A percentile compares a stretch with the other conserved stretches of the same genome.
These are phyloP conservation scores for Anguilla marmorata DNA, from an alignment of 2,797 vertebrate genomes.

Conservation along the genomic window DNA sequence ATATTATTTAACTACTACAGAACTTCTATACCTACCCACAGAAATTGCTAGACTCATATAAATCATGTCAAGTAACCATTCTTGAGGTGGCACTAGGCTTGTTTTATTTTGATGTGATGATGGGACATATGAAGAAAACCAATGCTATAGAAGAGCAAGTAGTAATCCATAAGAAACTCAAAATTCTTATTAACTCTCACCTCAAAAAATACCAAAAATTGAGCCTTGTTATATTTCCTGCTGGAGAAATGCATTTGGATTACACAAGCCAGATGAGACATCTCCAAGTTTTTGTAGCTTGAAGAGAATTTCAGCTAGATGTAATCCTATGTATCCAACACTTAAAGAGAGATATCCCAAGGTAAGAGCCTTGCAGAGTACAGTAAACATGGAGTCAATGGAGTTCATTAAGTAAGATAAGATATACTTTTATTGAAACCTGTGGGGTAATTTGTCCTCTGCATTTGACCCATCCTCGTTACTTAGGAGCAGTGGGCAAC, in stretches of 20 bases:
- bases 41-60: neutral
- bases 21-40: neutral
- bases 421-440: too few species aligned
- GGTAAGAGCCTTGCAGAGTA: neutral
- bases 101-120: neutral
- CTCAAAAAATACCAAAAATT: too few species aligned
- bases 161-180: too few species aligned
- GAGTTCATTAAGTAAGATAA: too few species aligned
- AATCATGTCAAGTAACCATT: neutral
- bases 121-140: neutral
- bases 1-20: neutral
- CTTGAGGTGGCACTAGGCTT: neutral
- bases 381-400: too few species aligned
- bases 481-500: too few species aligned
- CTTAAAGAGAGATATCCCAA: neutral
- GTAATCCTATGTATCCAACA: neutral
- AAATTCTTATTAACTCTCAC: too few species aligned
- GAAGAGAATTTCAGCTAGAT: neutral
- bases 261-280: too few species aligned
- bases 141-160: neutral
- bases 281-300: neutral
- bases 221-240: too few species aligned
- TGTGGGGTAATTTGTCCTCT: too few species aligned
- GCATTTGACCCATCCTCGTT: too few species aligned
- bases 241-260: too few species aligned